Evolutionary conservation across 2,113 vertebrate genomes (phyloP).

Genomic region (Piprites chloris): DNA sequence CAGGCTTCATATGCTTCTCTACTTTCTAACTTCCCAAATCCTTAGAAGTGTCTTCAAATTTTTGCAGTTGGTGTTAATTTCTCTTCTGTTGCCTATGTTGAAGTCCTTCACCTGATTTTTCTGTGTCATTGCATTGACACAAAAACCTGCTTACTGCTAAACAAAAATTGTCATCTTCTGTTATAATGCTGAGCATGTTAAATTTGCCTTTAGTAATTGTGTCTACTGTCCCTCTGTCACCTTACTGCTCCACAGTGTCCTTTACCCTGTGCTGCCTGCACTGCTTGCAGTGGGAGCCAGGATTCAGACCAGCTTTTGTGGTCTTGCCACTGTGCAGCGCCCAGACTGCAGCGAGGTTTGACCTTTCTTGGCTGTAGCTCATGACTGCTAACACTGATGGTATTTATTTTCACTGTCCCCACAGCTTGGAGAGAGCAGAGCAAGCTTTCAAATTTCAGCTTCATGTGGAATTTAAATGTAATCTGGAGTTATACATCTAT

Average conservation of each 20-base stretch:
- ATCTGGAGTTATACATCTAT: not conserved
- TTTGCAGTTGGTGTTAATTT: not conserved
- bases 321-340: not conserved
- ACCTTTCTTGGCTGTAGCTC: not conserved
- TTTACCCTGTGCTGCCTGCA: rapidly evolving
- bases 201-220: not conserved
- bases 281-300: not conserved
- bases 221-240: not conserved
- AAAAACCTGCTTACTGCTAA: not conserved
- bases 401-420: not conserved
- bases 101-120: not conserved
- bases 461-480: not conserved
- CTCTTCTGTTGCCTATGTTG: not conserved
- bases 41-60: not conserved
- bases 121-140: not conserved
- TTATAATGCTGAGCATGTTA: not conserved
- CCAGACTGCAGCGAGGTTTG: not conserved
- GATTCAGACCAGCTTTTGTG: not conserved
- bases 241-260: not conserved
- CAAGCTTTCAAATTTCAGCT: not conserved
- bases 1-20: not conserved
- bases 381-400: not conserved
- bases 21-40: not conserved
- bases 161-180: not conserved
- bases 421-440: not conserved